A percentile compares a stretch with the other conserved stretches of the same genome.
These are phyloP conservation scores for Smittia aterrima DNA, from an alignment of 2,888 invertebrate genomes.

Conservation along the genomic window DNA sequence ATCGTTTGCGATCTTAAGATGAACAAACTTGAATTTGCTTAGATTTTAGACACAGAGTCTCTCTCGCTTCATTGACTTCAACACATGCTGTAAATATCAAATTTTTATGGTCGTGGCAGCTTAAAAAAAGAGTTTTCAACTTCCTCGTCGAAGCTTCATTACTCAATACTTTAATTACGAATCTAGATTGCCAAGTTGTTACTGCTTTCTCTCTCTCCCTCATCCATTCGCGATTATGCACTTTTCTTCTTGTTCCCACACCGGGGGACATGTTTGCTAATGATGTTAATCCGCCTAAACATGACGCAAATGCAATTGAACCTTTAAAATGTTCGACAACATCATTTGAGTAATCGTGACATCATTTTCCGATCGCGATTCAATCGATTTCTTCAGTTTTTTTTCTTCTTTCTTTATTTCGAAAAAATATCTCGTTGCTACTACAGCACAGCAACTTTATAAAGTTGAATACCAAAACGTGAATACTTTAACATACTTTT, in stretches of 20 bases:
- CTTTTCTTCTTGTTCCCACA: neutral
- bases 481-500: slow-evolving; percentile 21
- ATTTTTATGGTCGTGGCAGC: neutral
- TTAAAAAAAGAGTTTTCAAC: neutral
- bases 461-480: neutral
- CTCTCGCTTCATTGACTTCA: too few species aligned
- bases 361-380: neutral
- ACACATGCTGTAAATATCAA: neutral
- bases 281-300: too few species aligned
- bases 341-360: neutral
- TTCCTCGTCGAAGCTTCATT: slow-evolving; percentile 3
- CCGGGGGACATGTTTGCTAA: too few species aligned
- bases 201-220: neutral
- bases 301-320: too few species aligned
- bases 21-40: too few species aligned
- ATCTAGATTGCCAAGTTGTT: neutral
- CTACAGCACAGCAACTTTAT: slow-evolving; percentile 1
- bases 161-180: slow-evolving; percentile 4
- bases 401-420: neutral
- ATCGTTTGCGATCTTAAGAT: too few species aligned
- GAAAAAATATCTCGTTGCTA: neutral
- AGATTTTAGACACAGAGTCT: too few species aligned
- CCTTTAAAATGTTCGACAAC: too few species aligned
- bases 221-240: neutral
- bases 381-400: slow-evolving; percentile 18